Evolutionary conservation across 2,888 invertebrate species (phyloP), one percentile per base, ranked within the genome.

Genomic region (Cheilosia urbana): DNA sequence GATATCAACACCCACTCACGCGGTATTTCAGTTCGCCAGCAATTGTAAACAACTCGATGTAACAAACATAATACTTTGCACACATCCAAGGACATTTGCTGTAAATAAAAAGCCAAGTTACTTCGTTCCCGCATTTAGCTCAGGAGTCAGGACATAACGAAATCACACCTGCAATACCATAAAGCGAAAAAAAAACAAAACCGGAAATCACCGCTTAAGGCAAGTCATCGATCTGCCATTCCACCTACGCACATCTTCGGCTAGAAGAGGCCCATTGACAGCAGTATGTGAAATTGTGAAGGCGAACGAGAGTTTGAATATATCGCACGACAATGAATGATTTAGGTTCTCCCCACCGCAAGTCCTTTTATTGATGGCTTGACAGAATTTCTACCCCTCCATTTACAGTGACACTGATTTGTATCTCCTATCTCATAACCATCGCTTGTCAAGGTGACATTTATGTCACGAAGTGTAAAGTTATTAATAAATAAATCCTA

Each of bases 361-460:
- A 3, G 3, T 68, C 69, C 45, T 37, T 47, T 77, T 62, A 69
- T 69, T 62, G 77, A 78, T 71, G 55, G 49, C 40, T 27, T 78
- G 47, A 24, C 21, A 51, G 57, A 42, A 72, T 30, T 15, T 57
- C 47, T 69, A 55, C 53, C 42, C 30, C 13, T 11, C 13, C 27
- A n/a, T 51, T 30, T 27, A 1, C 17, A 27, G 45, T 47, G 72
- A 55, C 72, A 71, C 47, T 63, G 78, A 79, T 83, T 83, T 73
- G 63, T 73, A 68, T 78, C 63, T 73, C 57, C 2, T 63, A 69
- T 66, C 63, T 51, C 79, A 58, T 53, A 58, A 40, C 65, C 45
- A 62, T 75, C 47, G 84, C 80, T 80, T 75, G 80, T 79, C 80
- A 75, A 62, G 66, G 65, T 80, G 73, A 58, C 84, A 84, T 58